Base-by-base conservation (phyloP, 1,140 invertebrate genomes). In the Zaprionus capensis region DNA sequence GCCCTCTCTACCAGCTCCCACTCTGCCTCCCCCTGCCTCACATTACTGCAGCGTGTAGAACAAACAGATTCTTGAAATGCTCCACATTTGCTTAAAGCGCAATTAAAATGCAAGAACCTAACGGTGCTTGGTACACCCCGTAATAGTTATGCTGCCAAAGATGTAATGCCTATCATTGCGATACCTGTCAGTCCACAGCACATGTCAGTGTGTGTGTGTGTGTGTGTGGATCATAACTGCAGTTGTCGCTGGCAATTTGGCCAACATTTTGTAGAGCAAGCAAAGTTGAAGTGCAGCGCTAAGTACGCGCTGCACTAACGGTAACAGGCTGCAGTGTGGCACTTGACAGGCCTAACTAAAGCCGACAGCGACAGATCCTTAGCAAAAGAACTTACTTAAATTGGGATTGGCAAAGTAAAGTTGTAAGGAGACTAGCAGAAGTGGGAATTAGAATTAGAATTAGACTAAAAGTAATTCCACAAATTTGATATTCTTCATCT, bases 61-160 rank as follows among this genome's bases (percentile, higher is more conserved):
- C 46, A 55, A 34, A 57, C 31, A 64, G 67, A 41, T 75, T 57
- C 62, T 66, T 15, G 46, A 67, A 65, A 72, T 76, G 74, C 69
- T 76, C 74, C 31, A 76, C 74, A 76, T 76, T 72, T 67, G 63
- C 69, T 58, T 62, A 55, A 61, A 46, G 38, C 34, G 57, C 70
- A 72, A 76, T 72, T 72, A 67, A 76, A 76, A 57, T 76, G 70
- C 74, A 62, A 72, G 57, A 76, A 49, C 46, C 70, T 76, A 72
- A 76, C 74, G 63, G 74, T 34, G 49, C 62, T 5, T 15, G 31
- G 11, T 62, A 46, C 22, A 55, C 53, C 53, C 46, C 53, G 38
- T 71, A 56, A 62, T 59, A n/a, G n/a, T n/a, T n/a, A 31, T 56
- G 65, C 2, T 66, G 73, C 69, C 59, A 63, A 70, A 61, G 56